Conservation (phyloP, 1,140 invertebrate species). For the Heliothis virescens region DNA sequence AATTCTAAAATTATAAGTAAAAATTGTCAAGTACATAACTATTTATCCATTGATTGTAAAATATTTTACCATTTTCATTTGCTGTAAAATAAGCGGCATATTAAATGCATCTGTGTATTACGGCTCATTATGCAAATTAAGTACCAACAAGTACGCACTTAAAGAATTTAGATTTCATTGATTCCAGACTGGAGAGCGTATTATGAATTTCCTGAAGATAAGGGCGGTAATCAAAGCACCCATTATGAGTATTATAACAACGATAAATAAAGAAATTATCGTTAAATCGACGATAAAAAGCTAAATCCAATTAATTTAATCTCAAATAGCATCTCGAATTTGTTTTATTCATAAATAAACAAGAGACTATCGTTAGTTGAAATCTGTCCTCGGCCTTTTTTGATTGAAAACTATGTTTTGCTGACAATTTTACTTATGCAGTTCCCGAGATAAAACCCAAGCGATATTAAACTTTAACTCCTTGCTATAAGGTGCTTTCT, state of each 20-base stretch:
- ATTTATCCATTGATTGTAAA: no score
- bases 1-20: background rate
- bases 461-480: background rate
- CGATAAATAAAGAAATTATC: conserved; percentile 49
- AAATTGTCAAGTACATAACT: no score
- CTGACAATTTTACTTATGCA: conserved; percentile 22
- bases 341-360: conserved; percentile 50
- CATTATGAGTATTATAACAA: conserved; percentile 24
- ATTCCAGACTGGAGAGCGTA: conserved; percentile 12
- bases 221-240: conserved; percentile 36
- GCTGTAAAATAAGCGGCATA: no score
- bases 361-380: conserved; percentile 53
- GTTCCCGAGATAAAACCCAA: background rate
- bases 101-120: background rate
- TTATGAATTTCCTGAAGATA: conserved; percentile 26
- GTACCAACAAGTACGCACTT: background rate
- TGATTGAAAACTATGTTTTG: conserved; percentile 55
- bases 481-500: background rate
- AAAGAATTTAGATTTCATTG: background rate
- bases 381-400: conserved; percentile 60
- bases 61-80: no score
- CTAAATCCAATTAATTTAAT: conserved; percentile 52
- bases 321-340: conserved; percentile 42
- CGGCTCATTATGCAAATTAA: conserved; percentile 11
- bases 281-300: conserved; percentile 45